Conservation (phyloP, 2,888 invertebrate genomes). For the Argynnis bischoffii region DNA sequence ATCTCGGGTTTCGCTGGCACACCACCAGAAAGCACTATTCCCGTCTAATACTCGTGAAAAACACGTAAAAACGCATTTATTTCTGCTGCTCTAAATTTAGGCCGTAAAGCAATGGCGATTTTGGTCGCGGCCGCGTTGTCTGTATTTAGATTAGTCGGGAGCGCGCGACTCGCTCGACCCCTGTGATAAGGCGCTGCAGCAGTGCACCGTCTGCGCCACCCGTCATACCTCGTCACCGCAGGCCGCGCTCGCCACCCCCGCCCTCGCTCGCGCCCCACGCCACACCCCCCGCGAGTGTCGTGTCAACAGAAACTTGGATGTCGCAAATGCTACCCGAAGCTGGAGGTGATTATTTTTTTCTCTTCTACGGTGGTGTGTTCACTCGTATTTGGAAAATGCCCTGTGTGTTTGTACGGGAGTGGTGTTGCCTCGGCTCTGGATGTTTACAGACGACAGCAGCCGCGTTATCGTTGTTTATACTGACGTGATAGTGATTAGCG, state of each 20-base stretch:
- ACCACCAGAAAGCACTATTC: slow-evolving; percentile 69
- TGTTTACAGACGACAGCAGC: slow-evolving; percentile 17
- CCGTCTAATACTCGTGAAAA: slow-evolving; percentile 69
- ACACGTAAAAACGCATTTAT: slow-evolving; percentile 81
- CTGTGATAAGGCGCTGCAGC: slow-evolving; percentile 43
- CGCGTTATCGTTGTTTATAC: slow-evolving; percentile 21
- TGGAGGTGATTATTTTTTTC: slow-evolving; percentile 66
- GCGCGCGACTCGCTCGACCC: slow-evolving; percentile 47
- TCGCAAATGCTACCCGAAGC: slow-evolving; percentile 77
- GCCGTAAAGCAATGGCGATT: slow-evolving; percentile 80
- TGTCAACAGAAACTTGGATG: slow-evolving; percentile 52
- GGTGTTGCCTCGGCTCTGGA: background rate
- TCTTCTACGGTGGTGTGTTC: slow-evolving; percentile 5
- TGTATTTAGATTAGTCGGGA: slow-evolving; percentile 77
- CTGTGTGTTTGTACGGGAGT: background rate
- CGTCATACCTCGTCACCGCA: slow-evolving; percentile 29
- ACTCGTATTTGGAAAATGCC: background rate
- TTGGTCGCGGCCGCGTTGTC: slow-evolving; percentile 77
- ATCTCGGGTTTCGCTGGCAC: slow-evolving; percentile 75
- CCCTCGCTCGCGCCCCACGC: slow-evolving; percentile 9
- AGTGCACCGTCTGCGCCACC: slow-evolving; percentile 28
- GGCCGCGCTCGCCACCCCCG: slow-evolving; percentile 22
- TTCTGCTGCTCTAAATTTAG: slow-evolving; percentile 81
- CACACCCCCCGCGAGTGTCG: slow-evolving; percentile 23
- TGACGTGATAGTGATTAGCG: slow-evolving; percentile 13